Conservation (phyloP, 2,113 vertebrate species). For the Propithecus coquereli region DNA sequence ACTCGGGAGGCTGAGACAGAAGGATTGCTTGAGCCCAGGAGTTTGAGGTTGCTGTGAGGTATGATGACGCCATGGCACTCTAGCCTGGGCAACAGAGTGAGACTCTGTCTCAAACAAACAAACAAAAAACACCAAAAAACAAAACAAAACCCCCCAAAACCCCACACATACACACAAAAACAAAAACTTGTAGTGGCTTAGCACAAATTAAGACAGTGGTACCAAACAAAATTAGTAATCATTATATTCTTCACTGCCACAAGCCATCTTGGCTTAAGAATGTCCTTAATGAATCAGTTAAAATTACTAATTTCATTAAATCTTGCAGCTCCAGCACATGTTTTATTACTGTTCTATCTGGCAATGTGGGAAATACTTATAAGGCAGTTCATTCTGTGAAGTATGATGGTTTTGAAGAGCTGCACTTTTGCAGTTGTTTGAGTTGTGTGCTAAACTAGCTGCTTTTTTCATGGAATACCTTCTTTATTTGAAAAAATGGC, state of each 20-base stretch:
- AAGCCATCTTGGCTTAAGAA: not conserved
- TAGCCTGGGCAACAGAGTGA: no score
- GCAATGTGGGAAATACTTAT: not conserved
- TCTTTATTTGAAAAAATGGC: slow-evolving; percentile 1
- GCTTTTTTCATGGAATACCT: not conserved
- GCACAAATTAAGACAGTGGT: not conserved
- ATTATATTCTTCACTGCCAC: not conserved
- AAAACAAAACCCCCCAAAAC: no score
- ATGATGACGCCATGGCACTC: no score
- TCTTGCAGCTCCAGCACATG: not conserved
- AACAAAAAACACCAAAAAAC: no score
- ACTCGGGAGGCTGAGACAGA: no score
- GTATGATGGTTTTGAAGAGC: not conserved
- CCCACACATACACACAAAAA: no score
- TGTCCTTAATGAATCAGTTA: not conserved
- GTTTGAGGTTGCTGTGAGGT: no score
- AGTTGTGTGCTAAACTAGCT: not conserved
- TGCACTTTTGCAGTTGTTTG: not conserved
- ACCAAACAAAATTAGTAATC: not conserved
- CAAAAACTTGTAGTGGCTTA: not conserved
- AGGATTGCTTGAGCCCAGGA: no score
- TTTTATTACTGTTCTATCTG: not conserved
- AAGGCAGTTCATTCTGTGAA: not conserved
- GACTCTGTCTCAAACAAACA: no score
- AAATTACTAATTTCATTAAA: slow-evolving; percentile 11